phyloP scores from a whole-genome alignment of 2,797 vertebrate genomes.

The Macrochelys suwanniensis region DNA sequence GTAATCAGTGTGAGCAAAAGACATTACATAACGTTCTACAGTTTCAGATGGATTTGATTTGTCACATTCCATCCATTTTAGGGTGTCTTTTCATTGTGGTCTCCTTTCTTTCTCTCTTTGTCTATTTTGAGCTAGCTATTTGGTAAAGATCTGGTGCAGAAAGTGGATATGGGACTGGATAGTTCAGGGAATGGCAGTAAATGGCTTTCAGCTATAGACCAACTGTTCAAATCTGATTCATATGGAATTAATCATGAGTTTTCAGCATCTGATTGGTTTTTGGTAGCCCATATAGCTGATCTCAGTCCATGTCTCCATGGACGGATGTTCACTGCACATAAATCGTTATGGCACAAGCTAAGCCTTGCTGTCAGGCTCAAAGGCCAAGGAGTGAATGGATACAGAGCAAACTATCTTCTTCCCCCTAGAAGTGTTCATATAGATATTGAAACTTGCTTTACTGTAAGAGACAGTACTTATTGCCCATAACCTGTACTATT shows the following conservation, averaged over 20 bases:
- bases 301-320: background rate
- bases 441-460: background rate
- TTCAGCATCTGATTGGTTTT: background rate
- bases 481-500: background rate
- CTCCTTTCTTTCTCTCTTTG: background rate
- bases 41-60: background rate
- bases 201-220: fast-evolving
- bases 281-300: background rate
- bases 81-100: background rate
- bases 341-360: fast-evolving
- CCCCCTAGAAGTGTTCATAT: background rate
- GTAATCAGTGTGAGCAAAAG: background rate
- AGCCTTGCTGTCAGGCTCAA: background rate
- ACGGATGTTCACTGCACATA: background rate
- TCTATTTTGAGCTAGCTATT: background rate
- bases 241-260: background rate
- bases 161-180: background rate
- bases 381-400: background rate
- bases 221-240: background rate
- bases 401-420: background rate
- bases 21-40: background rate
- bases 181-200: background rate
- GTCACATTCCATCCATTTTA: background rate
- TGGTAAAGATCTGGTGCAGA: background rate
- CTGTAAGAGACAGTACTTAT: background rate